phyloP scores from a whole-genome alignment of 2,797 vertebrate species.

The Sebastes reedi region DNA sequence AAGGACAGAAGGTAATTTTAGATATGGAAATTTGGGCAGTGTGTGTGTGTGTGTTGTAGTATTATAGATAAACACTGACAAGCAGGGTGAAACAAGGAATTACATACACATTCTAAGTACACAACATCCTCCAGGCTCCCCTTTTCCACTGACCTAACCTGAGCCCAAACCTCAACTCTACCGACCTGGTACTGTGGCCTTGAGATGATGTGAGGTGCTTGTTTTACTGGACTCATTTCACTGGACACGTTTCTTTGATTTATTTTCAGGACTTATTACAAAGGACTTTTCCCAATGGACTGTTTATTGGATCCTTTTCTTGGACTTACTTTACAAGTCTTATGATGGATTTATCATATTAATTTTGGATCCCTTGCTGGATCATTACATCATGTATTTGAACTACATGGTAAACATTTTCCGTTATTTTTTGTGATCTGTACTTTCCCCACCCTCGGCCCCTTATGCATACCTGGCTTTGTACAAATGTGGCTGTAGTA shows the following conservation, averaged over 20 bases:
- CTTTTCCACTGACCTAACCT: constrained; percentile 11
- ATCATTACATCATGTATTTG: not conserved
- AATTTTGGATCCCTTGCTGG: not conserved
- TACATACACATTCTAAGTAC: not conserved
- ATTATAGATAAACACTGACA: constrained; percentile 38
- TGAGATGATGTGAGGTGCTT: not conserved
- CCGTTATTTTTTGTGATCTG: not conserved
- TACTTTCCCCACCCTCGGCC: not conserved
- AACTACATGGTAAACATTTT: not conserved
- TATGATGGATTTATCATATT: not conserved
- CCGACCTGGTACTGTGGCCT: not conserved
- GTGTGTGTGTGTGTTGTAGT: constrained; percentile 1
- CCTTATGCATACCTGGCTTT: not conserved
- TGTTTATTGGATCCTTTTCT: not conserved
- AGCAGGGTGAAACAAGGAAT: constrained; percentile 12
- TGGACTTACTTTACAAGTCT: not conserved
- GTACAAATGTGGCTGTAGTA: not conserved
- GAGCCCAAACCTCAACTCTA: not conserved
- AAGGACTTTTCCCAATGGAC: not conserved
- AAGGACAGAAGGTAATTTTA: constrained; percentile 55
- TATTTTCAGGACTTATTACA: not conserved
- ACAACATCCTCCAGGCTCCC: constrained; percentile 9
- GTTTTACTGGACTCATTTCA: not conserved
- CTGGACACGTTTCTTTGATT: not conserved
- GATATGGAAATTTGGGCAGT: constrained; percentile 51